Conservation (phyloP, 2,113 vertebrate species). For the Grallaria varia region DNA sequence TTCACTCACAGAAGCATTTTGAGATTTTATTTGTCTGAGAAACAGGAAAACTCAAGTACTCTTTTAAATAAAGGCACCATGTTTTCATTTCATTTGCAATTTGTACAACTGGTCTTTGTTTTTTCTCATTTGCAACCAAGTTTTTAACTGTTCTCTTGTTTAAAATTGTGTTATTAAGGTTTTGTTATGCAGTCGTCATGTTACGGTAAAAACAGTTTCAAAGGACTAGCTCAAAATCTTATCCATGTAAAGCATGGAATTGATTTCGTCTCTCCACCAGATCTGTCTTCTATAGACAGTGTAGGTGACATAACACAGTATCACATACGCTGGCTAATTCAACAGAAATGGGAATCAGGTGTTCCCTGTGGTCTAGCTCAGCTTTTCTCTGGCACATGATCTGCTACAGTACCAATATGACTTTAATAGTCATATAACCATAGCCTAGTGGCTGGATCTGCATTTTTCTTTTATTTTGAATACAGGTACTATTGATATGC, state of each 20-base stretch:
- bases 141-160: background rate
- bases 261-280: background rate
- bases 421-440: background rate
- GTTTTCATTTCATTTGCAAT: background rate
- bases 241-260: background rate
- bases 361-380: background rate
- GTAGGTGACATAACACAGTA: background rate
- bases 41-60: background rate
- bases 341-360: background rate
- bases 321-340: background rate
- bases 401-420: background rate
- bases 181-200: background rate
- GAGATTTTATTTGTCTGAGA: background rate
- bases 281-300: background rate
- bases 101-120: background rate
- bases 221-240: background rate
- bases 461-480: background rate
- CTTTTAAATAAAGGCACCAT: background rate
- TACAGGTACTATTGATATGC: background rate
- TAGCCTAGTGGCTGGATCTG: background rate
- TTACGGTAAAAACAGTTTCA: background rate
- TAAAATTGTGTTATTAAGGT: background rate
- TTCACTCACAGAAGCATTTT: background rate
- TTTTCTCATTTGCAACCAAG: background rate
- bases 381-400: background rate